Evolutionary conservation across 2,797 vertebrate species (phyloP).

Genomic region (Epinephelus malabaricus): DNA sequence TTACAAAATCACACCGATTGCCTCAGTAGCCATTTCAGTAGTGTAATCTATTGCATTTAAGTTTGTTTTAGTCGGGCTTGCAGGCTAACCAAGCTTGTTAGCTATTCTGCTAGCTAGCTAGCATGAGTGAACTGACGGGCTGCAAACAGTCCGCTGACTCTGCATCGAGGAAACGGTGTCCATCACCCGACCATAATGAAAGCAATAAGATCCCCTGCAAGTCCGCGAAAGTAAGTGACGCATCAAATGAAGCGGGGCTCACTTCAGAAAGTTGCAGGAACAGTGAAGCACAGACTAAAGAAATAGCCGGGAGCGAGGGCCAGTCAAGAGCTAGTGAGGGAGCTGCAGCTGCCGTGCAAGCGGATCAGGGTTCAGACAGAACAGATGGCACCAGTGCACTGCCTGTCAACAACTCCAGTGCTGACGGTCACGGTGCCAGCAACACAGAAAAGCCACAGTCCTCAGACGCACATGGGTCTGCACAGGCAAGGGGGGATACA

Average conservation of each 20-base stretch:
- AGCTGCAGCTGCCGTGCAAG: conserved; percentile 25
- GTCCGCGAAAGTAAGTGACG: conserved; percentile 73
- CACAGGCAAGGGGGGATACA: conserved; percentile 18
- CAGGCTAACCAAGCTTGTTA: conserved; percentile 63
- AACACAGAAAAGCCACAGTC: conserved; percentile 54
- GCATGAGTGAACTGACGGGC: conserved; percentile 84
- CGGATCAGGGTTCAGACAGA: conserved; percentile 18
- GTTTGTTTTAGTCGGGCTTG: conserved; percentile 39
- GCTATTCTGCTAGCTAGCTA: conserved; percentile 71
- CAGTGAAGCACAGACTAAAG: conserved; percentile 56
- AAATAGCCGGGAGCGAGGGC: conserved; percentile 20
- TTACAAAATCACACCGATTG: not conserved
- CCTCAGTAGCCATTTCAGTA: not conserved
- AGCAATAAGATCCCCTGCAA: conserved; percentile 71
- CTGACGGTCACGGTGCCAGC: conserved; percentile 40
- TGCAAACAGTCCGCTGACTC: conserved; percentile 78
- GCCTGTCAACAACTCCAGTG: conserved; percentile 54
- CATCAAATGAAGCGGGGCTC: conserved; percentile 23
- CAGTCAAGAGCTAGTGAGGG: conserved; percentile 27
- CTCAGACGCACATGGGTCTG: conserved; percentile 25
- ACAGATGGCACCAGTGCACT: conserved; percentile 15
- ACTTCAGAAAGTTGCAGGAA: conserved; percentile 59
- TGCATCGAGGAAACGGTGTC: conserved; percentile 81
- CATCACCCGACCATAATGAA: conserved; percentile 72
- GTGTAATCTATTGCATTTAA: not conserved